A percentile compares a stretch with the other conserved stretches of the same genome.
These are phyloP conservation scores for Cheilosia vulpina DNA, from an alignment of 2,888 invertebrate species.

Conservation along the genomic window DNA sequence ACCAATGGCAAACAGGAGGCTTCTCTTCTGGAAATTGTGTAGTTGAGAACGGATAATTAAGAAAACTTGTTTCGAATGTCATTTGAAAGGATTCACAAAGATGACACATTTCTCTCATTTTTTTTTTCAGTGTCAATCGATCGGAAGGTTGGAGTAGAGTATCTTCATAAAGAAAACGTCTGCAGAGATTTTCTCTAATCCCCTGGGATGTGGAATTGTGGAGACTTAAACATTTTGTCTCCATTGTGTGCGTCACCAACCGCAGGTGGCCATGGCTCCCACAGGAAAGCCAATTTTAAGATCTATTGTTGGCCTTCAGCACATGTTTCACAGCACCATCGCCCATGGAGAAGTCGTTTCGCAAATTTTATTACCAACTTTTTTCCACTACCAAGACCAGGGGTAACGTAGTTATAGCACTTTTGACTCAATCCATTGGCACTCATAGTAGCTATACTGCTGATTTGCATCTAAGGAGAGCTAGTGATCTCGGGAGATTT, in stretches of 20 bases:
- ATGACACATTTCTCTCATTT: slow-evolving; percentile 48
- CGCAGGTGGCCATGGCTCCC: slow-evolving; percentile 26
- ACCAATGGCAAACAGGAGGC: slow-evolving; percentile 40
- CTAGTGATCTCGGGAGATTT: slow-evolving; percentile 27
- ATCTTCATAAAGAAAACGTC: slow-evolving; percentile 1
- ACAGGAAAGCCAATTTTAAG: slow-evolving; percentile 59
- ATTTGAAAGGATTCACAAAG: slow-evolving; percentile 37
- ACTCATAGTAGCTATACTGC: slow-evolving; percentile 43
- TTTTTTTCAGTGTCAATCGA: slow-evolving; percentile 41
- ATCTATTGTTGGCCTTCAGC: slow-evolving; percentile 56
- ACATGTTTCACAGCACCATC: background rate
- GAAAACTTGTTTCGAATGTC: slow-evolving; percentile 17
- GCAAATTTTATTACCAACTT: slow-evolving; percentile 65
- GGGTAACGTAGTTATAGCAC: slow-evolving; percentile 31
- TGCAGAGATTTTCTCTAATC: slow-evolving; percentile 25
- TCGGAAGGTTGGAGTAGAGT: slow-evolving; percentile 1
- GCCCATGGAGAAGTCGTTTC: slow-evolving; percentile 41
- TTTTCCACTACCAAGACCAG: slow-evolving; percentile 40
- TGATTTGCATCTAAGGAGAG: slow-evolving; percentile 25
- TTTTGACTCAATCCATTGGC: slow-evolving; percentile 53
- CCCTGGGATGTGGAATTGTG: slow-evolving; percentile 19
- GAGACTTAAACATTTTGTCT: slow-evolving; percentile 22
- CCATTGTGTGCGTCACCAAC: slow-evolving; percentile 17
- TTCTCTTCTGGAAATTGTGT: background rate
- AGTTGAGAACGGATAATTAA: slow-evolving; percentile 57